A percentile compares a stretch with the other conserved stretches of the same genome.
Conservation (phyloP, 2,888 invertebrate genomes). For the Rhagonycha fulva region DNA sequence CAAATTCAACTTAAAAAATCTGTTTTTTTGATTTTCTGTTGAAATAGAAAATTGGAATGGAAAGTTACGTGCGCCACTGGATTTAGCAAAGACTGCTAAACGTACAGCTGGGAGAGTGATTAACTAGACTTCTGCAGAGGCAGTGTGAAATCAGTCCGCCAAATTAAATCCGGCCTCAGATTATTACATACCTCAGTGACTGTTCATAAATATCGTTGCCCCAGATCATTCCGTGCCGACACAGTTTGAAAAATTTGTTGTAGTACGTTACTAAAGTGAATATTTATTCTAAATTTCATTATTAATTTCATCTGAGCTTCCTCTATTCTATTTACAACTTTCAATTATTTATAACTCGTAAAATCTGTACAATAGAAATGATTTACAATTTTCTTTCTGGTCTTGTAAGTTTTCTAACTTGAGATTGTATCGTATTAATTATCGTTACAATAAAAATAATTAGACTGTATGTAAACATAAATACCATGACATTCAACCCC, state of each 20-base stretch:
- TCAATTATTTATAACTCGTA: no score
- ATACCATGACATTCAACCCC: constrained; percentile 25
- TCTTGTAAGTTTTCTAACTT: not conserved
- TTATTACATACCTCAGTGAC: constrained; percentile 74
- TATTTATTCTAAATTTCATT: not conserved
- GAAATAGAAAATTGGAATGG: not conserved
- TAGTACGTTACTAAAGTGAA: not conserved
- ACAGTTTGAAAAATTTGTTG: constrained; percentile 13
- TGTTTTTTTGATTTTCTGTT: not conserved
- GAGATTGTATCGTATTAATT: not conserved
- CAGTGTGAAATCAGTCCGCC: constrained; percentile 73
- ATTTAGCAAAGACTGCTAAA: constrained; percentile 30
- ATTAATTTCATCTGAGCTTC: not conserved
- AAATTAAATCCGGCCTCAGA: constrained; percentile 74
- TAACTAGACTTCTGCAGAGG: constrained; percentile 56
- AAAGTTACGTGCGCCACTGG: constrained; percentile 30
- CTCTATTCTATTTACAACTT: not conserved
- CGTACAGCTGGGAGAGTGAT: constrained; percentile 48
- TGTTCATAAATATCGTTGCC: constrained; percentile 67
- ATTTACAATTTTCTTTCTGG: not conserved
- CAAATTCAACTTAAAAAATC: not conserved
- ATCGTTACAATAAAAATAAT: constrained; percentile 13
- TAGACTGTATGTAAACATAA: constrained; percentile 5
- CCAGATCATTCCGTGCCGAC: constrained; percentile 22
- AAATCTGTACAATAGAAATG: not conserved